Conservation (phyloP, 1,140 invertebrate species). For the Pseudomyrmex cubaensis region DNA sequence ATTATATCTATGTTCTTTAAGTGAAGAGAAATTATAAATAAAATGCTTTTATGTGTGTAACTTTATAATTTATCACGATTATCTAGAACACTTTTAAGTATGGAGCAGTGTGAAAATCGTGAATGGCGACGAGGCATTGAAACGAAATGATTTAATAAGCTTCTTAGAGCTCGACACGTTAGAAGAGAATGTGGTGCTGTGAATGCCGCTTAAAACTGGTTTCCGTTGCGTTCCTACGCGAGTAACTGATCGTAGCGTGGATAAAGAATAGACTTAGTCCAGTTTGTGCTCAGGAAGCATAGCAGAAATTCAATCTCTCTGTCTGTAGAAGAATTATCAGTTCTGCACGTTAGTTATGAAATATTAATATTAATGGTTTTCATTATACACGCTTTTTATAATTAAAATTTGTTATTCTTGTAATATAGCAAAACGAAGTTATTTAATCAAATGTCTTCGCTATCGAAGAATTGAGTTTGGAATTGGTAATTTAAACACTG, state of each 20-base stretch:
- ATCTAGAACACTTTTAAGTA: constrained; percentile 1
- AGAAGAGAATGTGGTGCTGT: constrained; percentile 6
- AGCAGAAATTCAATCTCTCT: constrained; percentile 62
- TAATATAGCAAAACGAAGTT: background rate
- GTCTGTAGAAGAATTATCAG: constrained; percentile 50
- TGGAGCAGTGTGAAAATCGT: background rate
- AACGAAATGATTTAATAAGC: constrained; percentile 15
- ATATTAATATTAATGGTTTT: background rate
- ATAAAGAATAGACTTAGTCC: constrained; percentile 66
- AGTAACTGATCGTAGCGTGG: constrained; percentile 47
- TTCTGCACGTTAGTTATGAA: constrained; percentile 12
- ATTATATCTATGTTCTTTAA: no score
- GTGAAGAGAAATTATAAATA: background rate
- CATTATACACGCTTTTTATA: background rate
- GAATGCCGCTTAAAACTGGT: constrained; percentile 63
- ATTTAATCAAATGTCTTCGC: background rate
- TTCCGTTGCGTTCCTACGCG: constrained; percentile 58
- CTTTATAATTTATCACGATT: background rate
- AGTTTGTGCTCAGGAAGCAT: constrained; percentile 63
- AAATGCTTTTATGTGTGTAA: background rate
- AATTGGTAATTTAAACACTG: background rate
- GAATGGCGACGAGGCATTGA: constrained; percentile 25
- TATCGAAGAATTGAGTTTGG: background rate
- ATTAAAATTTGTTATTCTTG: background rate
- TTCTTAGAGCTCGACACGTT: background rate